These are phyloP conservation scores for Drosophila bocki DNA, from an alignment of 1,140 invertebrate species.

Conservation along the genomic window DNA sequence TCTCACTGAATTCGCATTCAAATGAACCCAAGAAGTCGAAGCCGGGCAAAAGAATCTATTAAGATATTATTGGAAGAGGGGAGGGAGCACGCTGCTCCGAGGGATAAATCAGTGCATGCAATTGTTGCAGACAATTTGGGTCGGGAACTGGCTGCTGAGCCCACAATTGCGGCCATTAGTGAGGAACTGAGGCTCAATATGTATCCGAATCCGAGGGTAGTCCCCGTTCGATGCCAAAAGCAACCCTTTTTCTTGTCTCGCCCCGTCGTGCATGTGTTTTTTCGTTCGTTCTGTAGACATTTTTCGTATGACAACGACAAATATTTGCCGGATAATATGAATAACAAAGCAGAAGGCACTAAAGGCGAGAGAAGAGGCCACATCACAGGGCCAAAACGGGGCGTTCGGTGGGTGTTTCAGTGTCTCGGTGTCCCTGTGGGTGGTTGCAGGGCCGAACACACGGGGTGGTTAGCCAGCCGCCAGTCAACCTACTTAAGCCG, in stretches of 20 bases:
- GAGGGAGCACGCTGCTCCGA: slow-evolving; percentile 1
- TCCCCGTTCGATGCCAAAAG: slow-evolving; percentile 40
- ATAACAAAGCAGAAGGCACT: slow-evolving; percentile 69
- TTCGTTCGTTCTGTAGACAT: slow-evolving; percentile 63
- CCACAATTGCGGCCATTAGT: slow-evolving; percentile 81
- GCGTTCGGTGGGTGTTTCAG: slow-evolving; percentile 16
- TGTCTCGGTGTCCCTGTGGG: slow-evolving; percentile 21
- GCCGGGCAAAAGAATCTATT: slow-evolving; percentile 75
- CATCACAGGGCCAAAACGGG: slow-evolving; percentile 28
- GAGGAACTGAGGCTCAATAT: slow-evolving; percentile 5
- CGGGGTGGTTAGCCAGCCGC: slow-evolving; percentile 48
- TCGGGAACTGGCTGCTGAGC: slow-evolving; percentile 50
- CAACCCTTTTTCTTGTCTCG: slow-evolving; percentile 66
- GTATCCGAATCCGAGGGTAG: slow-evolving; percentile 16
- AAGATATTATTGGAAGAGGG: slow-evolving; percentile 72
- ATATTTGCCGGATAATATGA: slow-evolving; percentile 83
- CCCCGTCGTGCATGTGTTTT: slow-evolving; percentile 11
- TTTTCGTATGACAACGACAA: slow-evolving; percentile 82
- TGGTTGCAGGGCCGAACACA: slow-evolving; percentile 41
- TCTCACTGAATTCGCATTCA: slow-evolving; percentile 72
- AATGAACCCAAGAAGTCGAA: slow-evolving; percentile 57
- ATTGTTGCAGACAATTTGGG: slow-evolving; percentile 77
- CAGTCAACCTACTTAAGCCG: slow-evolving; percentile 57
- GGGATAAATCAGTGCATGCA: slow-evolving; percentile 68
- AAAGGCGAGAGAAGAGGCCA: slow-evolving; percentile 44